Base-by-base conservation (phyloP, 92 coral and sea anemone species). In the Parazoanthus atlanticus region DNA sequence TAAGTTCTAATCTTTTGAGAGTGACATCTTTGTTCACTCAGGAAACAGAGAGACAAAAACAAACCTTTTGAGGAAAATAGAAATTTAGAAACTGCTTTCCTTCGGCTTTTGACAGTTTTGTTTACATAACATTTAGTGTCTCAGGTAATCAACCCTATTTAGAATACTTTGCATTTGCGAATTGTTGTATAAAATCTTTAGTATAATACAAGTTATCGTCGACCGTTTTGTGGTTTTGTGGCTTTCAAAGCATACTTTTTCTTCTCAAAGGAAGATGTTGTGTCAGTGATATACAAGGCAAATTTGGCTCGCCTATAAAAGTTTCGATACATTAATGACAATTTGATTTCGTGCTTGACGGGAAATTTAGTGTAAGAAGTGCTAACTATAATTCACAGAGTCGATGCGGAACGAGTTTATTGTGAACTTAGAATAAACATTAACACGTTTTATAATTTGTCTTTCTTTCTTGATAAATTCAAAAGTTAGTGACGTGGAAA, bases 401-500 rank as follows among this genome's bases (percentile, higher is more conserved):
- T 69, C 67, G 67, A 84, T 84, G 87, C 87, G 87, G 87, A 84
- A 84, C 87, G 87, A 70, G 87, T 84, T 84, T 84, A 84, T 67
- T 84, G 87, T 84, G 78, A 70, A 11, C 43, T 84, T 84, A 84
- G 78, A 84, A 84, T 84, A 84, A 84, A 84, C 87, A 84, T 84
- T 84, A 70, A 70, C 87, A 84, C 87, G 29, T 84, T 84, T 84
- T 84, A 71, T 84, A 84, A 84, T 84, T 84, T 84, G 52, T 56
- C 65, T 84, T 84, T 84, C 87, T 84, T 75, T 43, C 87, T 84
- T 84, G 87, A 84, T 84, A 69, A 70, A 69, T 46, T 84, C 87
- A 84, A 84, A 84, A 84, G 87, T 84, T 84, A 84, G 87, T 84
- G 87, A 84, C 87, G 87, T 84, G 87, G 87, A 84, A 84, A 84